Conservation (phyloP, 2,113 vertebrate species). For the Amia ocellicauda region DNA sequence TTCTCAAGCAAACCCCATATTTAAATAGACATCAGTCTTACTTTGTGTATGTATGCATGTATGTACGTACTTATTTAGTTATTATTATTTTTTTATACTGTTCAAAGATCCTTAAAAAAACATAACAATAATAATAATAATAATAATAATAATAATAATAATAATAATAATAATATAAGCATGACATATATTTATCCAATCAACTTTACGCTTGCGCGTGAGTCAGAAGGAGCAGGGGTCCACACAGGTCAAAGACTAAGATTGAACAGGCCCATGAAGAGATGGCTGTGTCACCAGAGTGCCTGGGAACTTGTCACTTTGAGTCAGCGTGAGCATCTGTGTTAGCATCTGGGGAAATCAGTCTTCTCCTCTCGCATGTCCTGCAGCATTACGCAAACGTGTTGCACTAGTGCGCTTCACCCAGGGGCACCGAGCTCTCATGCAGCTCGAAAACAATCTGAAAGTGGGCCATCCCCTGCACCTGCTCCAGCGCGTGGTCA, state of each 20-base stretch:
- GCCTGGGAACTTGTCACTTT: conserved; percentile 68
- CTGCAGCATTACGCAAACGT: too few relatives aligned
- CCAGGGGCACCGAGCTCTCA: background rate
- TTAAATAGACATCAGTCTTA: too few relatives aligned
- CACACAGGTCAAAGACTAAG: conserved; percentile 51
- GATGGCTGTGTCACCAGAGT: conserved; percentile 51
- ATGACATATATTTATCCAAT: too few relatives aligned
- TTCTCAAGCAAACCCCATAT: too few relatives aligned
- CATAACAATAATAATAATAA: too few relatives aligned
- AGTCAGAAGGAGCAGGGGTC: conserved; percentile 22
- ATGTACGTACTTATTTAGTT: background rate
- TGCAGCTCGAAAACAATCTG: background rate
- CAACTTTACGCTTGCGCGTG: background rate
- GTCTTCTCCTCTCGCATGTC: conserved; percentile 12
- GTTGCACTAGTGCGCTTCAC: too few relatives aligned
- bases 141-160: too few relatives aligned
- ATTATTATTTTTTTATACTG: too few relatives aligned
- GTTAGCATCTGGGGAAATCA: conserved; percentile 33
- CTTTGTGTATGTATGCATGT: too few relatives aligned
- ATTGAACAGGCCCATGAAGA: conserved; percentile 40
- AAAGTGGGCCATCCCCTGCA: background rate
- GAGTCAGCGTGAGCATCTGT: conserved; percentile 54
- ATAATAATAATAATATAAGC: too few relatives aligned
- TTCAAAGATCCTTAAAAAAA: too few relatives aligned
- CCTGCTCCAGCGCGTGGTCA: too few relatives aligned